Base-by-base conservation (phyloP, 2,888 invertebrate genomes). In the Agriopis leucophaearia region DNA sequence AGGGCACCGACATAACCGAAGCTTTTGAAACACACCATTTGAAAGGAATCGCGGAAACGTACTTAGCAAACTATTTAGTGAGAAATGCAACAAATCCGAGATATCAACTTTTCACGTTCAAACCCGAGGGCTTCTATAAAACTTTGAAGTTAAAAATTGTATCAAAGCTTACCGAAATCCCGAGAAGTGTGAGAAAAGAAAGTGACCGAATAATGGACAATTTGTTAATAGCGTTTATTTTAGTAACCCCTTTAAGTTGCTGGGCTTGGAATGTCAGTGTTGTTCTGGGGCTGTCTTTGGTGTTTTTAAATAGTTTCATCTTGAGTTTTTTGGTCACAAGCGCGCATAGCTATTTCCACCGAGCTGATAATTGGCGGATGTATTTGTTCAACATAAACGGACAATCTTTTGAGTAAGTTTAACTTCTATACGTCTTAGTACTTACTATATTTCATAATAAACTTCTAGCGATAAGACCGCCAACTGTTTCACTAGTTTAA, bases 311-410 rank as follows among this genome's bases (percentile, higher is more conserved):
- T 7, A 36, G 52, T n/a, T 9, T 35, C 2, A n/a, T 36, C 5
- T 52, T 52, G n/a, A 52, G 36, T 52, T 51, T 36, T 36, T 35
- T 52, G 15, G 15, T 52, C 9, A 52, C 52, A 97, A 0, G 97
- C 97, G 83, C 98, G 96, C 79, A 95, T 90, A 74, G 97, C 96
- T 0, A 54, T 10, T 40, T 38, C 16, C 54, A 54, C 12, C 18
- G 54, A 54, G 16, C 90, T 97, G 96, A 97, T 80, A 97, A 95
- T 81, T 97, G 96, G 95, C 95, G 97, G 63, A 97, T 54, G 54
- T 54, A 16, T 40, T 16, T 38, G 12, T 54, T 57, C 12, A 35
- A 45, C n/a, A 0, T 57, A 15, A 15, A 27, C n/a, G 42, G 42
- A n/a, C 44, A 27, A 15, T 56, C 56, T 12, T 44, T 12, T 5